Evolutionary conservation across 2,113 vertebrate species (phyloP), one percentile per base, ranked within the genome.

Genomic region (Spea bombifrons): DNA sequence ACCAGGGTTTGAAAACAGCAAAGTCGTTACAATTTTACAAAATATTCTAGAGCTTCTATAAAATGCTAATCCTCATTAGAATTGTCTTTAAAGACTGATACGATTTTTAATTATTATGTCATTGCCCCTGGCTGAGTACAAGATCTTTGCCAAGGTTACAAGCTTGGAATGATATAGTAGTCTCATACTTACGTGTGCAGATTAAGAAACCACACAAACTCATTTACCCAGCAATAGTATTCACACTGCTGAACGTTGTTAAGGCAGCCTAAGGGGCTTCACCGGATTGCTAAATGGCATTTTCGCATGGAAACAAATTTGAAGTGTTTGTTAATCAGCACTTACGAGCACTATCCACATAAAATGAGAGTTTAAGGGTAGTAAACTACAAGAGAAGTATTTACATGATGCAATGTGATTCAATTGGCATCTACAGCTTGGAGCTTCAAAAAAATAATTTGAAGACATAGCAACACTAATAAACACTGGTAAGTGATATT

Each of bases 61-160:
- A 74, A 67, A 79, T 80, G 57, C 59, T 61, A 80, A 74, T 80
- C 45, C 44, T 63, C 49, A 30, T 49, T 74, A 13, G 50, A 80
- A 61, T 72, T 66, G 57, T 67, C 52, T 80, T 73, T 67, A 55
- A 73, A 74, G 71, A 68, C 45, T 61, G 71, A 70, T 69, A 46
- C 63, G 75, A 74, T 66, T 80, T 80, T 68, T 79, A 80, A 74
- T 80, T 80, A 80, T 80, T 80, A 67, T 80, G 71, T 80, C 71
- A 80, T 68, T 68, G 78, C 78, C 53, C 66, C 71, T 61, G 78
- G 78, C 78, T 43, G 64, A 48, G 52, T 59, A 71, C 78, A 79
- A 16, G 71, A 79, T 70, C 70, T 46, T 67, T 66, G 63, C 71
- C 63, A 66, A 67, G 70, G 77, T 73, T 73, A 55, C 63, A 61